Evolutionary conservation across 2,797 vertebrate genomes (phyloP), one percentile per base, ranked within the genome.

Genomic region (Clarias fuscus): DNA sequence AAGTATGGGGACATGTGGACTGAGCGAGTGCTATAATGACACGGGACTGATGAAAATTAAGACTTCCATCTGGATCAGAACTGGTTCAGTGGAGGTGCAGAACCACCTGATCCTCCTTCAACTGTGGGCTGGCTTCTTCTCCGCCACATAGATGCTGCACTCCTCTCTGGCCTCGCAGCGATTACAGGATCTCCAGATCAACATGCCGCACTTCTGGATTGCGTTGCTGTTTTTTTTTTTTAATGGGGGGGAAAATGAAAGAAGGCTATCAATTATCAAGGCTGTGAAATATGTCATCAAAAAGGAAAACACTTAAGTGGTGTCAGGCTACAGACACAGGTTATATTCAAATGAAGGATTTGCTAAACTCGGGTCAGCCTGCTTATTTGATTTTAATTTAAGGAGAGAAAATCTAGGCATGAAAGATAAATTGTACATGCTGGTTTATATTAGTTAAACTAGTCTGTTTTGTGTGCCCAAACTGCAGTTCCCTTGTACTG

Each of bases 171-270:
- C 14, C 10, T 77, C 56, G 20, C 83, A 73, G 67, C 59, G 48
- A 58, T 93, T 96, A 99, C 79, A 99, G 88, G 84, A 99, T 99
- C 94, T 99, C 98, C 95, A 99, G 93, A 93, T 99, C 98, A 18
- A 99, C 97, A 0, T 99, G 98, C 67, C 98, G 98, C 86, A 99
- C 96, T 89, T 99, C 98, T 20, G 98, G 98, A 94, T 99, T 99
- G 64, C 97, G 95, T 96, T 97, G 96, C 98, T 99, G 92, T 86
- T 90, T 91, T 84, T 67, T 20, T 6, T n/a, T 27, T 3, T n/a
- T 65, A 30, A 33, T 33, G 30, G 1, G 86, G 62, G 83, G 1
- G 17, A 6, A 33, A 7, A 62, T 68, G 0, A 82, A 48, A 83
- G 7, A 73, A 62, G 18, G 14, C 30, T 15, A 7, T 83, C 6